Evolutionary conservation across 2,888 invertebrate species (phyloP).

Genomic region (Drosophila sordidula): DNA sequence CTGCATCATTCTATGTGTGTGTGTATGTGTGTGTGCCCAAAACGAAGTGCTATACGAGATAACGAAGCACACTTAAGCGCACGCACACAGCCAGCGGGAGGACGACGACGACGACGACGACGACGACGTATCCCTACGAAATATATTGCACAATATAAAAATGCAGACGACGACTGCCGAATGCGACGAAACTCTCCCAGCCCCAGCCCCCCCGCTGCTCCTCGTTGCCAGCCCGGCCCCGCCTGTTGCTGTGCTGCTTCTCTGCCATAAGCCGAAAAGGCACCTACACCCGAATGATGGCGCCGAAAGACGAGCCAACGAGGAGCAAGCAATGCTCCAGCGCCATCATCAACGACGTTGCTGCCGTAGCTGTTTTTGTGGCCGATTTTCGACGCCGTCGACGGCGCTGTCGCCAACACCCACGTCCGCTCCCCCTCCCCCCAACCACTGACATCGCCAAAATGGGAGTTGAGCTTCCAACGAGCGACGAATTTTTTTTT

Average conservation of each 20-base stretch:
- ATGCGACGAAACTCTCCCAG: constrained; percentile 50
- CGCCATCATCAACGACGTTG: constrained; percentile 29
- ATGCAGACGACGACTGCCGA: constrained; percentile 75
- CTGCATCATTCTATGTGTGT: constrained; percentile 47
- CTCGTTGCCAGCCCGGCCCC: neutral
- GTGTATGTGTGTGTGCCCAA: constrained; percentile 64
- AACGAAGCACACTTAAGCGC: constrained; percentile 81
- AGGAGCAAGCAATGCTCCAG: constrained; percentile 61
- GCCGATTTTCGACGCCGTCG: constrained; percentile 78
- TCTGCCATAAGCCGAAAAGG: constrained; percentile 71
- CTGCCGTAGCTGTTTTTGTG: constrained; percentile 70
- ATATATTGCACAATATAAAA: constrained; percentile 79
- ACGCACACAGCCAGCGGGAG: constrained; percentile 49
- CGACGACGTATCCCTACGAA: constrained; percentile 71
- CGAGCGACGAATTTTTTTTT: constrained; percentile 69
- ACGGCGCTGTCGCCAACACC: constrained; percentile 12
- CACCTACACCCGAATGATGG: constrained; percentile 59
- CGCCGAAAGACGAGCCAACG: constrained; percentile 72
- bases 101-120: constrained; percentile 38
- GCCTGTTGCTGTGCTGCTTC: constrained; percentile 10
- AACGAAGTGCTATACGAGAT: constrained; percentile 80
- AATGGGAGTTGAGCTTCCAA: constrained; percentile 58
- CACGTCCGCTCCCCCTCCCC: constrained; percentile 28
- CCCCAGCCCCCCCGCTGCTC: neutral
- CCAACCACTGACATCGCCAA: constrained; percentile 15